Percentiles rank a stretch among this genome's conserved stretches.
phyloP scores from a whole-genome alignment of 1,140 invertebrate genomes.

The Zaprionus inermis region DNA sequence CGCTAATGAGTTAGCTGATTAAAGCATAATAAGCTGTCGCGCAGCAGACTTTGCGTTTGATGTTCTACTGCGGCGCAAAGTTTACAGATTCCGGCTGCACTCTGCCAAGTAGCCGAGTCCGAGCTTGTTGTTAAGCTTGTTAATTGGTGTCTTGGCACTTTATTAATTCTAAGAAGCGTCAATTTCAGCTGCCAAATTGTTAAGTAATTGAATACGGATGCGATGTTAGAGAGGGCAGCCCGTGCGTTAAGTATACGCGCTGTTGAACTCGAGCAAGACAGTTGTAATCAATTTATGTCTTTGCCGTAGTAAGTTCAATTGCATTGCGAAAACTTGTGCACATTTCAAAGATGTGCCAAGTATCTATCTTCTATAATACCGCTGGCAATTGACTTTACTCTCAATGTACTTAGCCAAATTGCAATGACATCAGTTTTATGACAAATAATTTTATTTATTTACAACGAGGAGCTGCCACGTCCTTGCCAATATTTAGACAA shows the following conservation, averaged over 20 bases:
- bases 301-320: too few relatives aligned
- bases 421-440: constrained; percentile 1
- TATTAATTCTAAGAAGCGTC: constrained; percentile 13
- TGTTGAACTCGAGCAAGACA: background rate
- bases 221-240: background rate
- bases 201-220: constrained; percentile 30
- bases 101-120: constrained; percentile 8
- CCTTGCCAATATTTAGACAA: constrained; percentile 22
- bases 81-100: constrained; percentile 7
- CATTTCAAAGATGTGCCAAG: background rate
- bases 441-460: constrained; percentile 28
- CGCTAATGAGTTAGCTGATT: constrained; percentile 74
- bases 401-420: background rate
- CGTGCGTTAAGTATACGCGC: constrained; percentile 30
- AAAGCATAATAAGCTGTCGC: constrained; percentile 45
- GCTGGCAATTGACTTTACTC: background rate
- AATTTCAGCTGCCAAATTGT: background rate
- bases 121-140: constrained; percentile 11
- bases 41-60: constrained; percentile 19
- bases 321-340: too few relatives aligned
- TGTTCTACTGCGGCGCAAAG: constrained; percentile 18
- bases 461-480: background rate
- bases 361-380: background rate
- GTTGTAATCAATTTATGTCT: background rate
- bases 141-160: constrained; percentile 28